Conservation (phyloP, 2,888 invertebrate genomes). For the Eristalis tenax region DNA sequence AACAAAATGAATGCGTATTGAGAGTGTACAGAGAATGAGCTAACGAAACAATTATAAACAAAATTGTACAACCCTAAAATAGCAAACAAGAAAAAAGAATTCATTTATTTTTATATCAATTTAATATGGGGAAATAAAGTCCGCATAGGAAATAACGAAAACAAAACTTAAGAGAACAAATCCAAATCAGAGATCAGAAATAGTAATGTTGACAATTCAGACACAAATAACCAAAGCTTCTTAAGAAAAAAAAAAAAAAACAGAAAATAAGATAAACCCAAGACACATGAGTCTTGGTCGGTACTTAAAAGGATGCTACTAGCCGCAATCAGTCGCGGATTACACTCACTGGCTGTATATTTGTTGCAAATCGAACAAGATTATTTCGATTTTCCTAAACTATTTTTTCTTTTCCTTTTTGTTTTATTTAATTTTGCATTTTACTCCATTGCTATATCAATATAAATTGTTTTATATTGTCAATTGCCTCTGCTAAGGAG, state of each 20-base stretch:
- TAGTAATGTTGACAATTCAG: background rate
- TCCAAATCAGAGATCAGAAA: too few relatives aligned
- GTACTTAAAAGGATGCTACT: conserved; percentile 42
- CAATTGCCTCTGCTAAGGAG: background rate
- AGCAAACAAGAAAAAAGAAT: conserved; percentile 59
- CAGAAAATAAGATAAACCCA: background rate
- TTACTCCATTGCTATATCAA: conserved; percentile 26
- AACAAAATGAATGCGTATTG: conserved; percentile 39
- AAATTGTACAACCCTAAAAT: conserved; percentile 65
- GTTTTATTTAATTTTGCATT: conserved; percentile 25
- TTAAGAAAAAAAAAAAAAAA: background rate
- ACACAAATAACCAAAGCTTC: conserved; percentile 20
- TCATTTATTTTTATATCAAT: conserved; percentile 72
- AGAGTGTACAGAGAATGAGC: conserved; percentile 64
- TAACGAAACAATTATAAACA: conserved; percentile 63
- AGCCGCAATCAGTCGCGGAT: background rate
- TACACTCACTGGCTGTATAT: conserved; percentile 11
- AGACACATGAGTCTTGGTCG: conserved; percentile 4
- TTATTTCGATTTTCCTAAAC: background rate
- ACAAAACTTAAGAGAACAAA: background rate
- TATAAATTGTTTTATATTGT: conserved; percentile 39
- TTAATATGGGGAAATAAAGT: conserved; percentile 24
- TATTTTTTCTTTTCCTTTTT: background rate
- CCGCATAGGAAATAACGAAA: conserved; percentile 11
- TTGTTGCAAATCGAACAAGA: conserved; percentile 5